Base-by-base conservation (phyloP, 2,888 invertebrate genomes). In the Oscheius sp. region DNA sequence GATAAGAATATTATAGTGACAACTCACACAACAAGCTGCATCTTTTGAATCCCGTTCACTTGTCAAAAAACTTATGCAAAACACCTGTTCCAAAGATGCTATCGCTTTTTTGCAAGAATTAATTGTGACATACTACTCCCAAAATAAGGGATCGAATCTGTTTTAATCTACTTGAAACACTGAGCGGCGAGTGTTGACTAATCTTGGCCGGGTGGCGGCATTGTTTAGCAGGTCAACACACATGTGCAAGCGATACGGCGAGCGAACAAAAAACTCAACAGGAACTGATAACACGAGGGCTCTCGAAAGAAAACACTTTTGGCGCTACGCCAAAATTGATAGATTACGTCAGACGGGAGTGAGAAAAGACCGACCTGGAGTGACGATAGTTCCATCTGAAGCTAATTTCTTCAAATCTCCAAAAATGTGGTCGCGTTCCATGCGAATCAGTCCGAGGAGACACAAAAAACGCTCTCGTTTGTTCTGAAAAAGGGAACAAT, bases 351-450 rank as follows among this genome's bases (percentile, higher is more conserved):
- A 63, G 9, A 11, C 13, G 53, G 4, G 13, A 7, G 13, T 13
- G 29, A n/a, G 37, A 63, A 63, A 21, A 37, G 42, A 37, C 55
- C 11, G 29, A 68, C 68, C 42, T 55, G 68, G 21, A 35, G 68
- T 68, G 4, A 68, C 68, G 29, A 55, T 35, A 13, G 68, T 53
- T 37, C 68, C 68, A 37, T 68, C 68, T 7, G 55, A 55, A 3
- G 68, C 55, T 29, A 68, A 10, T 53, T 68, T 68, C 55, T 68
- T 68, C 0, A 55, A 37, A 55, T 68, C 68, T 11, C 68, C 68
- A n/a, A 68, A 68, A 35, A 68, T 68, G 9, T 68, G 68, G 29
- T 68, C 68, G n/a, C 55, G 53, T 37, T 68, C 68, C 55, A 55
- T 53, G 4, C 68, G 68, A 21, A 68, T 68, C 11, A 68, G 33